Evolutionary conservation across 2,113 vertebrate species (phyloP).

Genomic region (Heptranchias perlo): DNA sequence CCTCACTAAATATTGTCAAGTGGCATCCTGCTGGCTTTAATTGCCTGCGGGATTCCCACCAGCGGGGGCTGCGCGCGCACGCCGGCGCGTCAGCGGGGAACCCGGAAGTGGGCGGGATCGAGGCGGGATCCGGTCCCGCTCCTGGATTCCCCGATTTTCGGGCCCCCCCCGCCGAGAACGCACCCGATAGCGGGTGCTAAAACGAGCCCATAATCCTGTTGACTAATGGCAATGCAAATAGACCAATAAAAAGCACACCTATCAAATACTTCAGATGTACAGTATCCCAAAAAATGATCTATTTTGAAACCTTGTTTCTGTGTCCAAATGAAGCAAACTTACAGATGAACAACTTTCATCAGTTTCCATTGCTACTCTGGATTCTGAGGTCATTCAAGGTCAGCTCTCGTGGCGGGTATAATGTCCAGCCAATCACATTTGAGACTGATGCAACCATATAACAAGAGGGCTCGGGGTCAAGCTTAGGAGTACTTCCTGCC

Average conservation of each 20-base stretch:
- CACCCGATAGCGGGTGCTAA: too few species aligned
- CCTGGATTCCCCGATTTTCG: too few species aligned
- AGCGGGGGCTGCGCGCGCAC: too few species aligned
- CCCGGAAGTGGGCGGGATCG: too few species aligned
- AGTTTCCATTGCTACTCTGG: neutral
- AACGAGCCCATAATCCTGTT: too few species aligned
- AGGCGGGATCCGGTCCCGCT: too few species aligned
- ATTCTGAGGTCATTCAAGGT: neutral
- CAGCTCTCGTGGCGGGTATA: neutral
- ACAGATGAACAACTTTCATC: neutral
- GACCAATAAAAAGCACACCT: neutral
- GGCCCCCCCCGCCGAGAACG: too few species aligned
- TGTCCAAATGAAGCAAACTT: neutral
- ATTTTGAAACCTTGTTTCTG: neutral
- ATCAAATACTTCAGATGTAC: neutral
- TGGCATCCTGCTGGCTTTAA: too few species aligned
- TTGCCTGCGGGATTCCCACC: too few species aligned
- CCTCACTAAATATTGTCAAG: too few species aligned
- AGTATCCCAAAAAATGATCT: neutral
- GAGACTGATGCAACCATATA: neutral
- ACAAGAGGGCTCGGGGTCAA: neutral
- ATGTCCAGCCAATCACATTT: neutral
- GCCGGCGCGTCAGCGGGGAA: too few species aligned
- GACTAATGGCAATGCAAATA: neutral
- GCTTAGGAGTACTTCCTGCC: neutral